Evolutionary conservation across 2,113 vertebrate species (phyloP), one percentile per base, ranked within the genome.

Genomic region (Actinemys pallida): DNA sequence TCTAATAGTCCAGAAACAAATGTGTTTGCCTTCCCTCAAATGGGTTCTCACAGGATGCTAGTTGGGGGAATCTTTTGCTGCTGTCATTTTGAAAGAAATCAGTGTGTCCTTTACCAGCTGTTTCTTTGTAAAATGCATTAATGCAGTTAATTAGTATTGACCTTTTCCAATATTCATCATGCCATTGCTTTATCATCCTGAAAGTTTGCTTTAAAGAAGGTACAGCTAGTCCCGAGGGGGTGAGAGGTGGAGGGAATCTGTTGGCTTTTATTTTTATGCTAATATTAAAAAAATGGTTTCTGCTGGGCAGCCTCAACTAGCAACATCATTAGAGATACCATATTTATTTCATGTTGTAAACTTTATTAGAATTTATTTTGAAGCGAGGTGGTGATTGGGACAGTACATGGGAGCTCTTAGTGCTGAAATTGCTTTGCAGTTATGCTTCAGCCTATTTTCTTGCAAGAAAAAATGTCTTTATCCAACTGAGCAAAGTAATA

Each of bases 151-250:
- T 98, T 98, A 97, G 54, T 94, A 96, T 76, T 98, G 98, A 97
- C 87, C 97, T 98, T 98, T 97, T 97, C 90, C 87, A 95, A 90
- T 98, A 98, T 98, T 98, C 97, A 98, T 97, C 91, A 94, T 90
- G 54, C n/a, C 83, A 49, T 59, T 94, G 10, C 93, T 97, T 97
- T 87, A 95, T 92, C 88, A 95, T 92, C 86, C 84, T 95, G 88
- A 94, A 98, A 97, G 89, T 95, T 86, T 95, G 91, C 94, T 97
- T 97, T 96, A 92, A 95, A 96, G 89, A 87, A 57, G 39, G 29
- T 91, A 56, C 89, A 65, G 92, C 86, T 96, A 92, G 88, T 96
- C 88, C 81, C 94, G 80, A 94, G 75, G 53, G 91, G 31, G 92
- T 78, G 83, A 81, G 62, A 10, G 31, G 69, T 94, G 80, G 91